A percentile compares a stretch with the other conserved stretches of the same genome.
Evolutionary conservation across 1,140 invertebrate species (phyloP).

Genomic region (Coboldia fuscipes): DNA sequence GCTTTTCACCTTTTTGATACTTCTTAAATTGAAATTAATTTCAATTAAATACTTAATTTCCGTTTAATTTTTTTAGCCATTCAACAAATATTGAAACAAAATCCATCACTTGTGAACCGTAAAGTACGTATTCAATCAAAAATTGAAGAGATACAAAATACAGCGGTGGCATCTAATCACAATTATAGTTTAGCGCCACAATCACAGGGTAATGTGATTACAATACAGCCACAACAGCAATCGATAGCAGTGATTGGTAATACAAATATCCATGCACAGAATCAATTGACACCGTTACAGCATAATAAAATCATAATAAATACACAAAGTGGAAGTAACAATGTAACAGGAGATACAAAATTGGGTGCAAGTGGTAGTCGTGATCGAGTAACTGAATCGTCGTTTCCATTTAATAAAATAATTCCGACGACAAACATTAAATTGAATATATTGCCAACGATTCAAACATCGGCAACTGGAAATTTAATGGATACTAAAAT

Average conservation of each 20-base stretch:
- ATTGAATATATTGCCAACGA: slow-evolving; percentile 17
- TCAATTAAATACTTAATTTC: too few species aligned
- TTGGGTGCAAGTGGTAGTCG: slow-evolving; percentile 7
- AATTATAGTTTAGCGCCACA: slow-evolving; percentile 18
- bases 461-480: slow-evolving; percentile 5
- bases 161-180: slow-evolving; percentile 16
- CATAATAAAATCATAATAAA: slow-evolving; percentile 19
- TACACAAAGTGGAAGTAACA: too few species aligned
- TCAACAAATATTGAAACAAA: not conserved
- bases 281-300: slow-evolving; percentile 9
- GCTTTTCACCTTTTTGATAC: too few species aligned
- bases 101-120: not conserved
- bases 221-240: slow-evolving; percentile 5
- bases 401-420: too few species aligned
- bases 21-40: too few species aligned
- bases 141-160: not conserved
- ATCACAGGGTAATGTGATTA: too few species aligned
- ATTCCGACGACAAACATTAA: slow-evolving; percentile 16
- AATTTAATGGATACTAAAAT: slow-evolving; percentile 1
- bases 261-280: too few species aligned
- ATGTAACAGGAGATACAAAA: too few species aligned
- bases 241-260: slow-evolving; percentile 13
- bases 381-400: not conserved
- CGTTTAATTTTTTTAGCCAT: slow-evolving; percentile 1
- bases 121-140: too few species aligned